phyloP scores from a whole-genome alignment of 1,140 invertebrate genomes.

The Heliconius hewitsoni region DNA sequence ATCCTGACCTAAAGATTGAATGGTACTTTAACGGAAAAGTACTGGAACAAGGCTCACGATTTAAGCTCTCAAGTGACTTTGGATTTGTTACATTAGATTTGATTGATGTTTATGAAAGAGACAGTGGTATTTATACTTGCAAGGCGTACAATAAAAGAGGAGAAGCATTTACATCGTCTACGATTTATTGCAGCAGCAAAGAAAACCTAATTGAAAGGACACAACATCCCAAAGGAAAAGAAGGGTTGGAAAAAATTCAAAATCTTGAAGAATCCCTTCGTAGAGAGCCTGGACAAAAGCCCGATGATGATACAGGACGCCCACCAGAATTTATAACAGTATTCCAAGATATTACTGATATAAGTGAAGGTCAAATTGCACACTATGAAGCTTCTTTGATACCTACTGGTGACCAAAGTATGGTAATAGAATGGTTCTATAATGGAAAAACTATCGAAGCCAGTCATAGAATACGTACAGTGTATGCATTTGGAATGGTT shows the following conservation, averaged over 20 bases:
- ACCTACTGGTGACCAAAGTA: conserved; percentile 96
- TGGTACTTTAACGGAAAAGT: conserved; percentile 97
- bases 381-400: conserved; percentile 97
- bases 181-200: conserved; percentile 91
- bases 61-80: conserved; percentile 94
- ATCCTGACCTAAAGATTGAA: conserved; percentile 96
- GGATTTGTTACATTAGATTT: conserved; percentile 95
- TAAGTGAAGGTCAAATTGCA: conserved; percentile 94
- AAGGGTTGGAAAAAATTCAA: conserved; percentile 94
- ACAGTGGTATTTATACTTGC: conserved; percentile 96
- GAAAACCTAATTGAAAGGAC: conserved; percentile 92
- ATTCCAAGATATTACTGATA: conserved; percentile 90
- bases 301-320: conserved; percentile 89
- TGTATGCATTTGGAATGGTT: conserved; percentile 97
- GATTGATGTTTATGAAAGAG: conserved; percentile 93
- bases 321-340: conserved; percentile 94
- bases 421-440: conserved; percentile 99
- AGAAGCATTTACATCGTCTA: conserved; percentile 95
- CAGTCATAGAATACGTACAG: conserved; percentile 93
- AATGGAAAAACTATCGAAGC: conserved; percentile 94
- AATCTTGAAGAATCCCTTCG: conserved; percentile 93
- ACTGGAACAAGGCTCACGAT: conserved; percentile 91
- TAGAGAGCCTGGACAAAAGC: conserved; percentile 84
- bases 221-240: conserved; percentile 95
- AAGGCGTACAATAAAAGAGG: conserved; percentile 93